Percentiles rank a stretch among this genome's conserved stretches.
phyloP scores from a whole-genome alignment of 1,140 invertebrate species.

The Drosophila erecta region DNA sequence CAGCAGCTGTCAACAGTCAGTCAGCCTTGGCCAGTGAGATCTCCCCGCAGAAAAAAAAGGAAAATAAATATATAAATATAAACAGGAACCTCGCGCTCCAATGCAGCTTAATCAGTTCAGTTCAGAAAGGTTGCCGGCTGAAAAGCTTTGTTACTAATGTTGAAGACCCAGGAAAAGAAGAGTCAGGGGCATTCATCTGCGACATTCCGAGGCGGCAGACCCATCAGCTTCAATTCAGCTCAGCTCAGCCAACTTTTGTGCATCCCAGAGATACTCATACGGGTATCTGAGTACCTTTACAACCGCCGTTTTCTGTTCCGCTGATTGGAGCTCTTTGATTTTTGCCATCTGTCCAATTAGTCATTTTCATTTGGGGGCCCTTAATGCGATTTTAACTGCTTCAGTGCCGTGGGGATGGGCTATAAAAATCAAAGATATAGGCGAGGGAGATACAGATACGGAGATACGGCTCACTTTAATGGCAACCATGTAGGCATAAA shows the following conservation, averaged over 20 bases:
- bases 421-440: constrained; percentile 63
- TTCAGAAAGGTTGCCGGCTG: constrained; percentile 66
- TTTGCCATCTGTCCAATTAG: constrained; percentile 78
- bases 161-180: neutral
- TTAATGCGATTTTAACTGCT: constrained; percentile 73
- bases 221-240: constrained; percentile 22
- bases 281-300: constrained; percentile 24
- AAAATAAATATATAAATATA: constrained; percentile 26
- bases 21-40: constrained; percentile 51
- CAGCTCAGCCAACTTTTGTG: constrained; percentile 22
- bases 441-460: constrained; percentile 9
- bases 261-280: constrained; percentile 16
- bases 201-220: constrained; percentile 62
- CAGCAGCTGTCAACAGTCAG: constrained; percentile 54
- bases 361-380: constrained; percentile 67
- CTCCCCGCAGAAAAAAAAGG: constrained; percentile 15
- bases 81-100: constrained; percentile 46
- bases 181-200: constrained; percentile 67
- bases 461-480: constrained; percentile 48
- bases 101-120: constrained; percentile 75
- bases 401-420: constrained; percentile 19
- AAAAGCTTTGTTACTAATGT: constrained; percentile 53
- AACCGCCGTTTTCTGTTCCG: constrained; percentile 30
- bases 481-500: constrained; percentile 53
- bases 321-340: constrained; percentile 56